Base-by-base conservation (phyloP, 2,888 invertebrate species). In the Hoplodrina ambigua region DNA sequence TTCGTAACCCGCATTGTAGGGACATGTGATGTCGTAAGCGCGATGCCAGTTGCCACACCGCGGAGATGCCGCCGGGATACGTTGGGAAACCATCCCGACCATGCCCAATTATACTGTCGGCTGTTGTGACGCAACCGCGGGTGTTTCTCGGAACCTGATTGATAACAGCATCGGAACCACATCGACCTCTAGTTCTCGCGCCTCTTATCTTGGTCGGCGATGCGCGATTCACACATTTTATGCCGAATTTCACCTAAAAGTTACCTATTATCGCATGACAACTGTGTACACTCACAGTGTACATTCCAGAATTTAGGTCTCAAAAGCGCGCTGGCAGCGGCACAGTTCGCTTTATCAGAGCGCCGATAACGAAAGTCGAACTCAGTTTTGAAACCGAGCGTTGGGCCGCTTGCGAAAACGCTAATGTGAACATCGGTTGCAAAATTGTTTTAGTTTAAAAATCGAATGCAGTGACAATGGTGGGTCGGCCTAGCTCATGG, bases 381-480 rank as follows among this genome's bases (percentile, higher is more conserved):
- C 93, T 91, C 86, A 86, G 92, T 95, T 95, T 95, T 94, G 95
- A 95, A 95, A 95, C 93, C 90, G 91, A 92, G 93, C 93, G 92
- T 89, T 94, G 94, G 94, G 95, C 94, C 91, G 94, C 95, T 96
- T 96, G 96, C 96, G 96, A 96, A 96, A 96, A 96, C 93, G 88
- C 94, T 94, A 96, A 96, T 96, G 95, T 95, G 96, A 95, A 94
- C 94, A 95, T 95, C 94, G 94, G 91, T 95, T 95, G 94, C 95
- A 93, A 95, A 96, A 95, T 95, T 94, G 92, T 94, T 95, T 94
- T 94, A 94, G 93, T 94, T 95, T 94, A 92, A 91, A 93, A 94
- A 94, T 93, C 90, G 90, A 93, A 94, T 92, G 90, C 90, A 89
- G 88, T 88, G 89, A 89, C 91, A 89, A 89, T 88, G 82, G 86